phyloP scores from a whole-genome alignment of 2,797 vertebrate genomes.

The Centroberyx gerrardi region DNA sequence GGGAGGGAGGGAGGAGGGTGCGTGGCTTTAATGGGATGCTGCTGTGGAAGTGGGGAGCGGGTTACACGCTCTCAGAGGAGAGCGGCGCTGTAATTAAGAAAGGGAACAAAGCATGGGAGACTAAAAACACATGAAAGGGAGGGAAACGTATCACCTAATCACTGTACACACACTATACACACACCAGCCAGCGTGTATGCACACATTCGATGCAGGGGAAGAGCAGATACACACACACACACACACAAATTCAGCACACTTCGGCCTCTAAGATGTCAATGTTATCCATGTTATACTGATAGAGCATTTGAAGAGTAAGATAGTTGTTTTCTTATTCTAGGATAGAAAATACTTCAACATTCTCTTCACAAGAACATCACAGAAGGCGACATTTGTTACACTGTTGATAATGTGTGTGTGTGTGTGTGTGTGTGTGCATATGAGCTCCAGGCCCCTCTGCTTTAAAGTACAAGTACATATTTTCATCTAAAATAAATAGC shows the following conservation, averaged over 20 bases:
- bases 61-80: slow-evolving; percentile 83
- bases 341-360: too few species aligned
- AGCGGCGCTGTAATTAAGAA: slow-evolving; percentile 87
- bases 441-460: not conserved
- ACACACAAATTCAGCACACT: slow-evolving; percentile 27
- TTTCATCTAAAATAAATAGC: slow-evolving; percentile 11
- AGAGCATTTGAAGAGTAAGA: not conserved
- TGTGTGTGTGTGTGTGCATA: too few species aligned
- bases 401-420: too few species aligned
- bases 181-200: slow-evolving; percentile 29
- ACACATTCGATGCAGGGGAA: slow-evolving; percentile 36
- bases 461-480: slow-evolving; percentile 16
- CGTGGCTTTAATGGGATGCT: slow-evolving; percentile 76
- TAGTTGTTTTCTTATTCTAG: not conserved
- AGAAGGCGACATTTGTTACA: too few species aligned
- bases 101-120: slow-evolving; percentile 85
- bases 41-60: slow-evolving; percentile 74
- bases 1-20: slow-evolving; percentile 44
- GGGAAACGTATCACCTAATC: slow-evolving; percentile 80
- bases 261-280: slow-evolving; percentile 47
- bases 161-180: slow-evolving; percentile 58
- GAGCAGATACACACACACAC: slow-evolving; percentile 36
- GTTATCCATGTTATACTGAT: not conserved
- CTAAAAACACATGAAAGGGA: slow-evolving; percentile 85
- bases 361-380: too few species aligned